These are phyloP conservation scores for Neomicropteryx cornuta DNA, from an alignment of 1,140 invertebrate genomes.

Conservation along the genomic window DNA sequence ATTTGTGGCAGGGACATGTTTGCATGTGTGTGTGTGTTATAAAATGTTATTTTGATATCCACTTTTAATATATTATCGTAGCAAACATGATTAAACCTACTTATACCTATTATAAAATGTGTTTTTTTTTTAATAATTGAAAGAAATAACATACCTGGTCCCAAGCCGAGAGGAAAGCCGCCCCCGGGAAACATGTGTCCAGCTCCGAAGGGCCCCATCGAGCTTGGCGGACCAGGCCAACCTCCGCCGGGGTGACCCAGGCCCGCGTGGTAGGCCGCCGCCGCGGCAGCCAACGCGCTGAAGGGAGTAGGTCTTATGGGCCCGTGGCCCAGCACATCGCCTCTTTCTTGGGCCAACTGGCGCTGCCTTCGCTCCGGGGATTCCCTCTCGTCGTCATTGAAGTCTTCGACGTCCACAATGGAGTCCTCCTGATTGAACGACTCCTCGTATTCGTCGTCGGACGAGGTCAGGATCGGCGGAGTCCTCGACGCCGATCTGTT, in stretches of 20 bases:
- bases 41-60: too few species aligned
- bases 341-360: slow-evolving; percentile 20
- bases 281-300: slow-evolving; percentile 51
- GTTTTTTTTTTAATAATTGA: too few species aligned
- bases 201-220: slow-evolving; percentile 32
- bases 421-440: slow-evolving; percentile 51
- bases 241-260: slow-evolving; percentile 33
- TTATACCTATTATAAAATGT: too few species aligned
- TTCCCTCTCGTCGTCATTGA: slow-evolving; percentile 39
- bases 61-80: too few species aligned
- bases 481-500: slow-evolving; percentile 15
- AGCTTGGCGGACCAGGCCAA: slow-evolving; percentile 33
- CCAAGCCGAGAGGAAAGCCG: too few species aligned
- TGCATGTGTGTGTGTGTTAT: too few species aligned
- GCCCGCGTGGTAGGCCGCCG: slow-evolving; percentile 42
- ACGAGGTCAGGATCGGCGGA: slow-evolving; percentile 33
- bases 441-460: slow-evolving; percentile 52
- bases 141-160: too few species aligned
- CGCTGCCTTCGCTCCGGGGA: slow-evolving; percentile 23
- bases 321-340: slow-evolving; percentile 36
- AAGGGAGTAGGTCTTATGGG: slow-evolving; percentile 55
- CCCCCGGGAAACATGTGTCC: slow-evolving; percentile 42
- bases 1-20: too few species aligned
- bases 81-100: too few species aligned
- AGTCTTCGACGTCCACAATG: slow-evolving; percentile 56